Evolutionary conservation across 2,797 vertebrate species (phyloP).

Genomic region (Acestrorhynchus altus): DNA sequence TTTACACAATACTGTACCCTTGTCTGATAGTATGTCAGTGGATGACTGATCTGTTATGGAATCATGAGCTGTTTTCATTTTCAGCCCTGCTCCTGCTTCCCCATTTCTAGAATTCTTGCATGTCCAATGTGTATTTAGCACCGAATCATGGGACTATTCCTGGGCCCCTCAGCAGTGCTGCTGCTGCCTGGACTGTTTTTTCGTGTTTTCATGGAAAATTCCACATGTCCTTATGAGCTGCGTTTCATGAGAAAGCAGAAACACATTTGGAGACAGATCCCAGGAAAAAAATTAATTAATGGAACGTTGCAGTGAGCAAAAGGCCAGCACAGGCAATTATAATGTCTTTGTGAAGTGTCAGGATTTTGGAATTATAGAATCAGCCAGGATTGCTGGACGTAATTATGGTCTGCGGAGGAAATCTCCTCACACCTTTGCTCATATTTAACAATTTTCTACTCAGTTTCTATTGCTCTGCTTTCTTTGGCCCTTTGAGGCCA

Average conservation of each 20-base stretch:
- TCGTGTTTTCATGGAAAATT: constrained; percentile 94
- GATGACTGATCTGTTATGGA: background rate
- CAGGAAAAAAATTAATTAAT: constrained; percentile 77
- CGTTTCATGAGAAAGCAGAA: constrained; percentile 65
- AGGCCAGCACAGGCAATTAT: constrained; percentile 81
- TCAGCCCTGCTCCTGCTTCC: constrained; percentile 18
- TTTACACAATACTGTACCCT: background rate
- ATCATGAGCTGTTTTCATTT: background rate
- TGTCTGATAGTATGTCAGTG: background rate
- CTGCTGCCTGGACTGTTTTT: constrained; percentile 74
- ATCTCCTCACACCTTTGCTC: constrained; percentile 69
- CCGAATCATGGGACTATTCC: constrained; percentile 69
- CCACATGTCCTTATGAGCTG: constrained; percentile 82
- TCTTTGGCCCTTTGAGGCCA: constrained; percentile 37
- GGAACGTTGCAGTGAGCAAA: constrained; percentile 76
- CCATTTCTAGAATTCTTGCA: constrained; percentile 66
- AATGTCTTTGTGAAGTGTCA: constrained; percentile 85
- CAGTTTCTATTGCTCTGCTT: constrained; percentile 58
- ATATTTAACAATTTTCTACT: constrained; percentile 67
- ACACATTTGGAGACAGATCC: constrained; percentile 73
- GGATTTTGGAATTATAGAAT: constrained; percentile 82
- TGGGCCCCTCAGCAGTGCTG: constrained; percentile 58
- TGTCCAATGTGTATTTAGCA: constrained; percentile 70
- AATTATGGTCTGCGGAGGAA: constrained; percentile 73
- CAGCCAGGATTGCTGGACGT: constrained; percentile 74